Conservation (phyloP, 1,140 invertebrate species). For the Anastrepha obliqua region DNA sequence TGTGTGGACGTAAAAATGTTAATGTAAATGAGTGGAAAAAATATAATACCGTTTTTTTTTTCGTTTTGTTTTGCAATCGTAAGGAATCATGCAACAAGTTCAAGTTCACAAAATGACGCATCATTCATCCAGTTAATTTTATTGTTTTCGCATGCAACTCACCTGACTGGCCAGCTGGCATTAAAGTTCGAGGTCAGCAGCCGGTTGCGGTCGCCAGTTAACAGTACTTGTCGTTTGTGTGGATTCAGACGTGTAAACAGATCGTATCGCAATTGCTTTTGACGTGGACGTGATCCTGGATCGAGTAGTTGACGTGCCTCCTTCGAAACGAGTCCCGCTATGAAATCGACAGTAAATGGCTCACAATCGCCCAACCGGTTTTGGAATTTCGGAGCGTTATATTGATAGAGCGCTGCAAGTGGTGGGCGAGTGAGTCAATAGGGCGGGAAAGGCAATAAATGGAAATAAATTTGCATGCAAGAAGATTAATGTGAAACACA, state of each 20-base stretch:
- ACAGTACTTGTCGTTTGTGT: slow-evolving; percentile 58
- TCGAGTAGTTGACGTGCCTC: slow-evolving; percentile 58
- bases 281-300: slow-evolving; percentile 3
- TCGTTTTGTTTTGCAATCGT: background rate
- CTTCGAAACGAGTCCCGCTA: slow-evolving; percentile 57
- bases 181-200: slow-evolving; percentile 66
- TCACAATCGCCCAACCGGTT: slow-evolving; percentile 60
- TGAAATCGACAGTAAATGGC: slow-evolving; percentile 58
- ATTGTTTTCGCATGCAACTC: slow-evolving; percentile 45
- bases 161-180: slow-evolving; percentile 61
- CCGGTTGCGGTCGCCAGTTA: slow-evolving; percentile 58
- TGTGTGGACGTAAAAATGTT: background rate
- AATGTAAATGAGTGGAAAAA: background rate
- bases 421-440: background rate
- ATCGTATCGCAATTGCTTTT: slow-evolving; percentile 57
- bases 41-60: background rate
- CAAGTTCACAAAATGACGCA: slow-evolving; percentile 19
- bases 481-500: background rate
- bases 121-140: background rate
- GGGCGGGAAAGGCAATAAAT: background rate
- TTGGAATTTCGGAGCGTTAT: background rate
- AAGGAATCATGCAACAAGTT: background rate
- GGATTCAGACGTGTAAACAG: slow-evolving; percentile 61
- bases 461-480: background rate
- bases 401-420: background rate